Conservation (phyloP, 2,113 vertebrate species). For the Pungitius pungitius region DNA sequence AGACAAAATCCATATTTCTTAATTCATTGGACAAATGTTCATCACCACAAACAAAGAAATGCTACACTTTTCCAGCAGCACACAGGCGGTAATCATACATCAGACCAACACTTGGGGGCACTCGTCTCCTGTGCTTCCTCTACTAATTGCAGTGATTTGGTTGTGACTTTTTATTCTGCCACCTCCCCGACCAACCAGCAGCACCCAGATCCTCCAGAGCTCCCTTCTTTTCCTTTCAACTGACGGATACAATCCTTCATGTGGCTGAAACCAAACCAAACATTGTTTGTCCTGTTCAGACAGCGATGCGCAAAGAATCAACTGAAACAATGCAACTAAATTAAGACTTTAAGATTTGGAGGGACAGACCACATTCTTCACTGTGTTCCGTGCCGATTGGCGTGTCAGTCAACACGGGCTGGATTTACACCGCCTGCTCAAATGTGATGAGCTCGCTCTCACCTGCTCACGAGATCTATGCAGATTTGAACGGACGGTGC, state of each 20-base stretch:
- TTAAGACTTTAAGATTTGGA: constrained; percentile 26
- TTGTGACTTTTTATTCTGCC: constrained; percentile 33
- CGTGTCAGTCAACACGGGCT: constrained; percentile 61
- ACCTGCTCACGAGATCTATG: constrained; percentile 60
- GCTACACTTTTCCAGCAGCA: constrained; percentile 1
- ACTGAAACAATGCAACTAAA: constrained; percentile 25
- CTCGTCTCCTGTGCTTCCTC: constrained; percentile 64
- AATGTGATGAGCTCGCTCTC: constrained; percentile 62
- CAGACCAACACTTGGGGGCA: constrained; percentile 71
- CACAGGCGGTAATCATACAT: constrained; percentile 24
- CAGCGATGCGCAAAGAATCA: constrained; percentile 3
- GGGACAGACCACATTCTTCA: constrained; percentile 23
- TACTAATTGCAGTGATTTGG: constrained; percentile 68
- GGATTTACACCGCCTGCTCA: constrained; percentile 56
- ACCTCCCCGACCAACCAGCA: constrained; percentile 42
- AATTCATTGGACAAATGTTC: background rate
- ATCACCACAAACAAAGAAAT: background rate
- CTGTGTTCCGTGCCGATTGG: constrained; percentile 56
- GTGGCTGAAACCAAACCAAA: constrained; percentile 11
- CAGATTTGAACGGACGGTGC: constrained; percentile 58
- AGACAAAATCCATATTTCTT: background rate
- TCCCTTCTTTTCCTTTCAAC: constrained; percentile 31
- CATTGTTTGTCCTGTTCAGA: constrained; percentile 14
- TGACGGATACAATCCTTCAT: constrained; percentile 46
- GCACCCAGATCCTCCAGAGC: constrained; percentile 57